A percentile compares a stretch with the other conserved stretches of the same genome.
Conservation (phyloP, 2,797 vertebrate genomes). For the Labroides dimidiatus region DNA sequence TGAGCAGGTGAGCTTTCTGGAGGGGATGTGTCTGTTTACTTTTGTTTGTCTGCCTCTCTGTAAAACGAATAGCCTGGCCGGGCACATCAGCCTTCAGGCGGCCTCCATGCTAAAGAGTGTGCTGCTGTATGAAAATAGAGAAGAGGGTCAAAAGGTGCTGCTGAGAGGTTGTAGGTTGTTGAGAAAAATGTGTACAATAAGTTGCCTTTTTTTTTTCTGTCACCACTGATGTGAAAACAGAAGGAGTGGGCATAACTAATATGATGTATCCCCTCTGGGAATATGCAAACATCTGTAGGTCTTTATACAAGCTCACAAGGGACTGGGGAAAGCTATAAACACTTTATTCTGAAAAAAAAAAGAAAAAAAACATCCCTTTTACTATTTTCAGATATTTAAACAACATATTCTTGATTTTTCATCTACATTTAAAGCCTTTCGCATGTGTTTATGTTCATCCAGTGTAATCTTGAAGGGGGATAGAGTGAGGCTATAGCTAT, state of each 20-base stretch:
- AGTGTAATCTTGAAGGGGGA: constrained; percentile 28
- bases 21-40: constrained; percentile 43
- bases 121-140: constrained; percentile 18
- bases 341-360: constrained; percentile 2
- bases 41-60: constrained; percentile 38
- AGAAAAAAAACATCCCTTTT: neutral
- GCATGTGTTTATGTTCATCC: neutral
- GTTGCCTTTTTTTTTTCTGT: constrained; percentile 19
- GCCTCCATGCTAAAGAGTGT: neutral
- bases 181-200: constrained; percentile 10
- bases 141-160: constrained; percentile 28
- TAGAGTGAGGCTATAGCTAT: constrained; percentile 33
- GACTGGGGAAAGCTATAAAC: constrained; percentile 2
- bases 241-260: constrained; percentile 46
- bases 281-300: constrained; percentile 44
- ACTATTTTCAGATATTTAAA: constrained; percentile 11
- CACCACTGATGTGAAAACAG: constrained; percentile 57
- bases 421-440: neutral
- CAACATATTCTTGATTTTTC: constrained; percentile 8
- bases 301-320: constrained; percentile 42
- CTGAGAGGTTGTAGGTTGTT: constrained; percentile 12
- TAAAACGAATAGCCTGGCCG: constrained; percentile 16
- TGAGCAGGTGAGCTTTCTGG: constrained; percentile 47
- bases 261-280: constrained; percentile 48
- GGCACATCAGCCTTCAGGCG: constrained; percentile 28